Evolutionary conservation across 2,888 invertebrate species (phyloP).

Genomic region (Deilephila porcellus): DNA sequence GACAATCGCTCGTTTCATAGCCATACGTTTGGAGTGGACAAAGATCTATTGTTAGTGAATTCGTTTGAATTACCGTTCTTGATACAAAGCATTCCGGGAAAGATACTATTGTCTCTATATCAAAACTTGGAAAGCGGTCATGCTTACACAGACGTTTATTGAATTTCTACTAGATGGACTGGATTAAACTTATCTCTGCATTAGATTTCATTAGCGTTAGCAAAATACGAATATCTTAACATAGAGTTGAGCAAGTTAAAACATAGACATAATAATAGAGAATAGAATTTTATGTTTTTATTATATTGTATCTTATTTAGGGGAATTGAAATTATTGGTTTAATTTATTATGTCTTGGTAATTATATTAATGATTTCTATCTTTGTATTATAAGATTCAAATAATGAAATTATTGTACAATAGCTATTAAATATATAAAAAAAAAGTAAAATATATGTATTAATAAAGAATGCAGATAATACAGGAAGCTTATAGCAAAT

Average conservation of each 20-base stretch:
- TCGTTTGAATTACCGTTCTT: slow-evolving; percentile 22
- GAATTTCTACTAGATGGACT: slow-evolving; percentile 2
- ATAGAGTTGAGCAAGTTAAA: too few relatives aligned
- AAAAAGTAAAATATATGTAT: too few relatives aligned
- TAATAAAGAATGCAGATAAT: neutral
- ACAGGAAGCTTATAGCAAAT: slow-evolving; percentile 2
- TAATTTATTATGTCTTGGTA: too few relatives aligned
- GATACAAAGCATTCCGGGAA: slow-evolving; percentile 24
- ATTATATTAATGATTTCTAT: too few relatives aligned
- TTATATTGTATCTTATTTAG: too few relatives aligned
- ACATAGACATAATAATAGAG: too few relatives aligned
- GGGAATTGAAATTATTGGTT: too few relatives aligned
- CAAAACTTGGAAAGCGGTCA: slow-evolving; percentile 14
- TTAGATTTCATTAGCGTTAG: neutral
- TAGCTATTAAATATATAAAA: too few relatives aligned
- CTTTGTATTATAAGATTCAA: too few relatives aligned
- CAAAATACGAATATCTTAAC: too few relatives aligned
- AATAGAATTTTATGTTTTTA: too few relatives aligned
- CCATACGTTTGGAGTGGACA: neutral
- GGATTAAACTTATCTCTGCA: neutral
- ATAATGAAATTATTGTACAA: too few relatives aligned
- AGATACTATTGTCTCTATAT: slow-evolving; percentile 19
- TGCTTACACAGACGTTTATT: slow-evolving; percentile 14
- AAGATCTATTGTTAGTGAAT: slow-evolving; percentile 24
- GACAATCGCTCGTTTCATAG: neutral